Base-by-base conservation (phyloP, 2,113 vertebrate species). In the Pseudopodoces humilis region DNA sequence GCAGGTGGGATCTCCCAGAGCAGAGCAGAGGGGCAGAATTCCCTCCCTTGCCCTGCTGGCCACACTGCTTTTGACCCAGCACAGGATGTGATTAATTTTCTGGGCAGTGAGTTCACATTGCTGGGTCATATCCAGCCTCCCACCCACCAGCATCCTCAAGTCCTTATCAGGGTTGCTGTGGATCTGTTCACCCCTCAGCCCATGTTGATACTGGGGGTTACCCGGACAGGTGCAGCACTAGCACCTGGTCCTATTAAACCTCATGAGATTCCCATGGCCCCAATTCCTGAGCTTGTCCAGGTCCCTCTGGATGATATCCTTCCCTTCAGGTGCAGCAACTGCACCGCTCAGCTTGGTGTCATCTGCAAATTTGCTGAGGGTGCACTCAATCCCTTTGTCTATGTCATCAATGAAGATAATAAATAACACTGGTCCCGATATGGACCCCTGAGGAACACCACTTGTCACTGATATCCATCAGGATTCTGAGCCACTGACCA, bases 151-250 rank as follows among this genome's bases (percentile, higher is more conserved):
- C 17, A 77, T 1, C 21, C 11, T 17, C 31, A 68, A 50, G 46
- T 52, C 25, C 37, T 43, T 4, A 0, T 15, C 17, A 77, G 37
- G 5, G 17, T 3, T 77, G 22, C 37, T 77, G 33, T 60, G 2
- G 15, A 44, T 44, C 53, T 60, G 37, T 35, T 37, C 35, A 50
- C 44, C 27, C 6, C 19, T 18, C 27, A 60, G 17, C 22, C 3
- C 1, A 0, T 37, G 18, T 4, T 27, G 31, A 33, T 18, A 17
- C 5, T 0, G 2, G 25, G 5, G 11, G 3, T 22, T 72, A 10
- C 33, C 39, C 33, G 52, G 37, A 52, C 2, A 52, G 14, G 5
- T 15, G 16, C 35, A 52, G 25, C 37, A 59, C 11, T 27, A 27
- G 31, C 33, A 52, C 17, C 3, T 15, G 25, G 13, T 35, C 37